Evolutionary conservation across 2,113 vertebrate genomes (phyloP).

Genomic region (Ancistrus triradiatus): DNA sequence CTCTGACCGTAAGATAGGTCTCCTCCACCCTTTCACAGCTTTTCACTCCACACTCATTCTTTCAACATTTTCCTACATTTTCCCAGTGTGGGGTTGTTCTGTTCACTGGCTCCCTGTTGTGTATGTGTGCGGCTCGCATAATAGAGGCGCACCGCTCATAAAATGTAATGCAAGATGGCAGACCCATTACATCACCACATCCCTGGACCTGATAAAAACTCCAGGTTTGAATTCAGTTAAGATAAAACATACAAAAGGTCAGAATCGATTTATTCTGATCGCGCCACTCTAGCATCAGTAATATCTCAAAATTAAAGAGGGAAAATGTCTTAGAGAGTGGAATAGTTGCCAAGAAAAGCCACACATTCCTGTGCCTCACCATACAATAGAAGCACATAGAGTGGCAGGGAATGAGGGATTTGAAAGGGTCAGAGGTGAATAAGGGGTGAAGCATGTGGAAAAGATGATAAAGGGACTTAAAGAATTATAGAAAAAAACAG

Average conservation of each 20-base stretch:
- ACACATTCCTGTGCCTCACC: slow-evolving; percentile 26
- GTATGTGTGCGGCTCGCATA: slow-evolving; percentile 23
- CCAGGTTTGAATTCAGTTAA: too few relatives aligned
- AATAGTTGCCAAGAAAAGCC: too few relatives aligned
- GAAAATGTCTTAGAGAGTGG: neutral
- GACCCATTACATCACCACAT: too few relatives aligned
- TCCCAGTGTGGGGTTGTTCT: slow-evolving; percentile 51
- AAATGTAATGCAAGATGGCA: too few relatives aligned
- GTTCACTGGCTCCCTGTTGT: slow-evolving; percentile 12
- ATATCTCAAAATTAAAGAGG: neutral
- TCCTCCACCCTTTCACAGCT: slow-evolving; percentile 46
- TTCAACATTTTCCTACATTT: slow-evolving; percentile 55
- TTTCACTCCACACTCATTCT: slow-evolving; percentile 71
- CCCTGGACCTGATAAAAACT: too few relatives aligned
- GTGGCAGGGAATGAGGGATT: slow-evolving; percentile 7
- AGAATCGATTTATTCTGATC: too few relatives aligned
- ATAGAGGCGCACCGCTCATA: too few relatives aligned
- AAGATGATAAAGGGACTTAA: neutral
- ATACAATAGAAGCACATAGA: slow-evolving; percentile 26
- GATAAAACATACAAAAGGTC: too few relatives aligned
- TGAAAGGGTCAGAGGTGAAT: slow-evolving; percentile 23
- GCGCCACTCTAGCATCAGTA: too few relatives aligned
- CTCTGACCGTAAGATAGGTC: slow-evolving; percentile 1
- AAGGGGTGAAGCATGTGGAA: slow-evolving; percentile 28
- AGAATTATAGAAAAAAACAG: neutral